These are phyloP conservation scores for Drosophila simulans DNA, from an alignment of 1,140 invertebrate genomes.

Conservation along the genomic window DNA sequence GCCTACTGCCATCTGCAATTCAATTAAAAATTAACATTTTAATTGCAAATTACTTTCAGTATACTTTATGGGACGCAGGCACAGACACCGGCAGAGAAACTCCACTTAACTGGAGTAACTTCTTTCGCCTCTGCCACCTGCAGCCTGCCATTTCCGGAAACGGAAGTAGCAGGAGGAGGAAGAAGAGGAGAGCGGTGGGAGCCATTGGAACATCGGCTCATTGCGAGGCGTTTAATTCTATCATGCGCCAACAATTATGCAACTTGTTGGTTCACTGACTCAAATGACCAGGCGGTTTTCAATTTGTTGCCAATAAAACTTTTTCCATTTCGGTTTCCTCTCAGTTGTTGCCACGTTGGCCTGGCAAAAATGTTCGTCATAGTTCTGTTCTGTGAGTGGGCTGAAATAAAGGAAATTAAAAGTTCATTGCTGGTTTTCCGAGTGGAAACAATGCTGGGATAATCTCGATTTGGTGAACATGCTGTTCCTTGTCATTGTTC, in stretches of 20 bases:
- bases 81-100: conserved; percentile 25
- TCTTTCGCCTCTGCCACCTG: conserved; percentile 39
- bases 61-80: conserved; percentile 43
- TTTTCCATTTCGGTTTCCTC: conserved; percentile 67
- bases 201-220: conserved; percentile 29
- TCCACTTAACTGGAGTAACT: conserved; percentile 47
- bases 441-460: conserved; percentile 5
- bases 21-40: conserved; percentile 84
- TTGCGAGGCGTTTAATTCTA: conserved; percentile 81
- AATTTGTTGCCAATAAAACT: conserved; percentile 80
- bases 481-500: neutral
- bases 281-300: conserved; percentile 51
- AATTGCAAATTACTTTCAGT: conserved; percentile 79
- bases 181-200: neutral
- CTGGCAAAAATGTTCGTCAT: conserved; percentile 37
- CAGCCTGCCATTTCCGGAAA: conserved; percentile 6
- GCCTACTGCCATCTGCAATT: conserved; percentile 64
- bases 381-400: conserved; percentile 41
- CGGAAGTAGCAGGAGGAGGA: neutral
- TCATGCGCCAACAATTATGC: conserved; percentile 84
- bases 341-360: conserved; percentile 19
- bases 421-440: neutral
- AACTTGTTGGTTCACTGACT: conserved; percentile 75
- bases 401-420: conserved; percentile 31
- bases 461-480: conserved; percentile 19